These are phyloP conservation scores for Saimiri boliviensis DNA, from an alignment of 2,113 vertebrate species.

Conservation along the genomic window DNA sequence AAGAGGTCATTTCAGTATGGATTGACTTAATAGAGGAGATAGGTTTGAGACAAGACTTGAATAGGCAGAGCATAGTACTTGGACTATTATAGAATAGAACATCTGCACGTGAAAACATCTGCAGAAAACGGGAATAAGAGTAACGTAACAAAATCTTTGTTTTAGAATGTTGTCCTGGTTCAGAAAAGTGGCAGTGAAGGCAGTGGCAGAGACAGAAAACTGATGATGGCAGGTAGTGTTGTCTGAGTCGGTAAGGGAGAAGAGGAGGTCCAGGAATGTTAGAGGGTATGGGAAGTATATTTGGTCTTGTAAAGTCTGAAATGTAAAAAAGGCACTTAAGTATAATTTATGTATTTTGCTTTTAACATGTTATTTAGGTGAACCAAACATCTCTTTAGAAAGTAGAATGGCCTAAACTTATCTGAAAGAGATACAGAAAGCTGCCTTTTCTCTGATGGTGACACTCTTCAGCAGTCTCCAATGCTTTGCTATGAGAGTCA, in stretches of 20 bases:
- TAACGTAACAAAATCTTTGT: background rate
- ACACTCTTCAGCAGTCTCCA: background rate
- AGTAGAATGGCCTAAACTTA: background rate
- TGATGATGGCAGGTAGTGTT: background rate
- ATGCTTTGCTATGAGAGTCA: background rate
- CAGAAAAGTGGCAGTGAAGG: background rate
- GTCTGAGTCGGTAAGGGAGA: background rate
- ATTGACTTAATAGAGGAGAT: background rate
- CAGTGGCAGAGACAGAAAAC: background rate
- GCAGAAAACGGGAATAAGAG: background rate
- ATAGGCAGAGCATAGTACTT: background rate
- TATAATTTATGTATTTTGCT: constrained; percentile 22
- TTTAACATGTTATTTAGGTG: constrained; percentile 14
- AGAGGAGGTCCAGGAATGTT: too few relatives aligned
- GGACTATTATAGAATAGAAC: background rate
- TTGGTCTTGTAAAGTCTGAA: constrained; percentile 42
- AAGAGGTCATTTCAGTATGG: background rate
- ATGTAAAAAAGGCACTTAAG: constrained; percentile 57
- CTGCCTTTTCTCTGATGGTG: too few relatives aligned
- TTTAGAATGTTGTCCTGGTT: background rate
- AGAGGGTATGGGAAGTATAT: background rate
- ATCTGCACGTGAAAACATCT: background rate
- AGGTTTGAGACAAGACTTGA: background rate
- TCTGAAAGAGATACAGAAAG: background rate
- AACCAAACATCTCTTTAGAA: background rate